Evolutionary conservation across 2,888 invertebrate genomes (phyloP).

Genomic region (Ischnus inquisitorius): DNA sequence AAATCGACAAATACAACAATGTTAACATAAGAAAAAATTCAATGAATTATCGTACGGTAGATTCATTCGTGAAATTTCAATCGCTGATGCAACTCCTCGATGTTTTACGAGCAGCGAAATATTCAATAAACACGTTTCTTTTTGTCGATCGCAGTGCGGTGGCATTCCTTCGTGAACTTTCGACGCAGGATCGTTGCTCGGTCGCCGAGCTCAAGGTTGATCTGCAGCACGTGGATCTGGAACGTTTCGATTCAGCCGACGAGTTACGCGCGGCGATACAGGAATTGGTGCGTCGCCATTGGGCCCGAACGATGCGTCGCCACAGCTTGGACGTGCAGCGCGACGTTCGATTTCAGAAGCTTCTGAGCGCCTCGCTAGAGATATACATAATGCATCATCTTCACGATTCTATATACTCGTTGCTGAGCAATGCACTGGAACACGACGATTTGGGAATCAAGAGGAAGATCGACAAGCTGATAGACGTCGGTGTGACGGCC

Average conservation of each 20-base stretch:
- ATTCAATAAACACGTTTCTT: too few species aligned
- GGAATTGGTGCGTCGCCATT: conserved; percentile 74
- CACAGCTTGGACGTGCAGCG: conserved; percentile 75
- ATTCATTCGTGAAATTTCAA: too few species aligned
- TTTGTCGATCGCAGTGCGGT: conserved; percentile 68
- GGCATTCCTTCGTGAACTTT: conserved; percentile 71
- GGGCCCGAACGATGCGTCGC: conserved; percentile 75
- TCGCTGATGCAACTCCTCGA: too few species aligned
- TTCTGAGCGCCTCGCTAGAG: conserved; percentile 75
- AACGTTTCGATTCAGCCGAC: conserved; percentile 69
- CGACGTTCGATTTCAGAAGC: conserved; percentile 77
- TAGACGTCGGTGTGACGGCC: conserved; percentile 81
- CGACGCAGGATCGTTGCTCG: conserved; percentile 51
- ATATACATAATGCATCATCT: conserved; percentile 79
- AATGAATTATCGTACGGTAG: too few species aligned
- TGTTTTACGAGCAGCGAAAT: neutral
- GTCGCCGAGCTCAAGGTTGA: conserved; percentile 64
- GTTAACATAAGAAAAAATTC: too few species aligned
- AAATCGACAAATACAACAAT: too few species aligned
- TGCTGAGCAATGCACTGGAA: conserved; percentile 78
- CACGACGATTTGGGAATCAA: conserved; percentile 82
- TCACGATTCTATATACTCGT: conserved; percentile 82
- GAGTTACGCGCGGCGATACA: conserved; percentile 72
- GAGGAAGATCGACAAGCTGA: conserved; percentile 81
- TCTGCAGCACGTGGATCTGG: conserved; percentile 67